Conservation (phyloP, 92 coral and sea anemone species). For the Siderastrea siderea region DNA sequence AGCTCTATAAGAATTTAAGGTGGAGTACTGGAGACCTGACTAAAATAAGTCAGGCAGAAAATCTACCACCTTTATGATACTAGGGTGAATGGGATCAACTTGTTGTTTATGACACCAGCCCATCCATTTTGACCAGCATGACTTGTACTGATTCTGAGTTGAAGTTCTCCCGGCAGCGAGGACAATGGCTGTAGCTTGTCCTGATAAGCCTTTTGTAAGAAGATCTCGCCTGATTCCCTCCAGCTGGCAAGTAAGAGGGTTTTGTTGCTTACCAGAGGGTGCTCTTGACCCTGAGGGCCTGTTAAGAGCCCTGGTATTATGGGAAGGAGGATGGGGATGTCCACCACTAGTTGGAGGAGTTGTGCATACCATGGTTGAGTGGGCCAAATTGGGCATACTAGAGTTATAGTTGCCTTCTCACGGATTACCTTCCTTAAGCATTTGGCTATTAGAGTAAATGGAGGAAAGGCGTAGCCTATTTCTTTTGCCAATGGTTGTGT, state of each 20-base stretch:
- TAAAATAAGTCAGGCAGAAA: too few species aligned
- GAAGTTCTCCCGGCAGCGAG: slow-evolving; percentile 34
- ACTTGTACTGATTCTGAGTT: slow-evolving; percentile 43
- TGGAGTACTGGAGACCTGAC: too few species aligned
- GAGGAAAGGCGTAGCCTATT: slow-evolving; percentile 52
- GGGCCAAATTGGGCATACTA: slow-evolving; percentile 27
- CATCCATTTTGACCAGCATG: slow-evolving; percentile 36
- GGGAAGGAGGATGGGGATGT: slow-evolving; percentile 56
- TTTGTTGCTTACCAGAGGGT: slow-evolving; percentile 21
- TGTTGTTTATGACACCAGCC: slow-evolving; percentile 47
- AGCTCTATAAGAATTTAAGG: too few species aligned
- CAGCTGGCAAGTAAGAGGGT: slow-evolving; percentile 55
- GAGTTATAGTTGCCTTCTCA: slow-evolving; percentile 6
- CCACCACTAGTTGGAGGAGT: slow-evolving; percentile 34
- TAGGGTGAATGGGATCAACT: slow-evolving; percentile 17
- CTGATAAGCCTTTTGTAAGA: slow-evolving; percentile 45
- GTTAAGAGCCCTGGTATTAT: slow-evolving; percentile 15
- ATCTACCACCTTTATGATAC: too few species aligned
- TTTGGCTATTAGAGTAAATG: slow-evolving; percentile 33
- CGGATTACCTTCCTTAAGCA: slow-evolving; percentile 38
- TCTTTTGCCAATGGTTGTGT: slow-evolving; percentile 23
- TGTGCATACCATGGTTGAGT: slow-evolving; percentile 49
- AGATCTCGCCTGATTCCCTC: slow-evolving; percentile 32
- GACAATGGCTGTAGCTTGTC: slow-evolving; percentile 32
- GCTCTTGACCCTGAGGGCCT: slow-evolving; percentile 12